Conservation (phyloP, 2,113 vertebrate genomes). For the Rhea pennata region DNA sequence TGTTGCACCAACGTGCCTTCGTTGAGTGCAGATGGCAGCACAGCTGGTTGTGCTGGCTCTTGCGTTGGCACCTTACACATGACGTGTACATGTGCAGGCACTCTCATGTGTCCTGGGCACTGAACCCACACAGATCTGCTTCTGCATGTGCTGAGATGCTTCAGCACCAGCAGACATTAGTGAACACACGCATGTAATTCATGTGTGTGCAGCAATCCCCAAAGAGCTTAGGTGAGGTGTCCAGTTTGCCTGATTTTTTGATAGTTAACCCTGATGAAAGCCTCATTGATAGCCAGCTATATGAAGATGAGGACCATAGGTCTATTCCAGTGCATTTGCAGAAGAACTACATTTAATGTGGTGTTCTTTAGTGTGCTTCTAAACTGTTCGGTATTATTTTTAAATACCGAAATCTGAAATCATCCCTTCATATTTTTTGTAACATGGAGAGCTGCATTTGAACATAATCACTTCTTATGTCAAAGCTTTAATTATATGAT, state of each 20-base stretch:
- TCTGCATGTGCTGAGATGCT: not conserved
- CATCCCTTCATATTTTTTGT: not conserved
- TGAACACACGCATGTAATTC: fast-evolving
- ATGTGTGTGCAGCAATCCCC: not conserved
- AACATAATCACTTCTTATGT: slow-evolving; percentile 46
- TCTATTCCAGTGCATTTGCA: not conserved
- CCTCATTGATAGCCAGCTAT: not conserved
- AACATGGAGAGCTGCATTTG: not conserved
- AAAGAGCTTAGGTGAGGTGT: not conserved
- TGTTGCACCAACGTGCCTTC: fast-evolving
- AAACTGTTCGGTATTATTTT: not conserved
- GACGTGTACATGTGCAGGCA: fast-evolving
- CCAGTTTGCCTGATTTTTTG: not conserved
- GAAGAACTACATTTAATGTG: not conserved
- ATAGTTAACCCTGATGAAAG: not conserved
- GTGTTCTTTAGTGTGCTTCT: not conserved
- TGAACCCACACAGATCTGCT: fast-evolving
- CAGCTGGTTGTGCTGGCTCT: not conserved
- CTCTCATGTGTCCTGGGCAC: fast-evolving
- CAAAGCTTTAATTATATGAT: slow-evolving; percentile 58
- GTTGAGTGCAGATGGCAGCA: not conserved
- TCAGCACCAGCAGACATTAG: not conserved
- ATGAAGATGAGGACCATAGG: not conserved
- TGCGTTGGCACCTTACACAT: fast-evolving
- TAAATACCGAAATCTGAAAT: not conserved